Conservation (phyloP, 30 jellyfish, hydroid and myxozoan genomes). For the Chrysaora quinquecirrha region DNA sequence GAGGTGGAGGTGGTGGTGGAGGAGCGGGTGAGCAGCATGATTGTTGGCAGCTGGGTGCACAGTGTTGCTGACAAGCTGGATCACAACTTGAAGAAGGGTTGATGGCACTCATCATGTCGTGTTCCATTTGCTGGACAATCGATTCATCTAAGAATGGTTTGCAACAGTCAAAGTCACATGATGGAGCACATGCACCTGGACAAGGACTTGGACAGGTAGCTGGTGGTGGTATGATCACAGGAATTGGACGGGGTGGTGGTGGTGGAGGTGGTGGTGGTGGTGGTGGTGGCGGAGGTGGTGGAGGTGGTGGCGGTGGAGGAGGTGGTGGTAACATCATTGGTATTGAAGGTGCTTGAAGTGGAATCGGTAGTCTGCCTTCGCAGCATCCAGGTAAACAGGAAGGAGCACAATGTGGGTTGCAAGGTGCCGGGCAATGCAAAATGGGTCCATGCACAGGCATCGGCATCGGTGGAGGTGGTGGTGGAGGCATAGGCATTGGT, state of each 20-base stretch:
- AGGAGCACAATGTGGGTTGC: constrained; percentile 94
- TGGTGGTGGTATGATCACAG: constrained; percentile 72
- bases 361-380: constrained; percentile 58
- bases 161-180: constrained; percentile 96
- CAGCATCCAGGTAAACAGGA: constrained; percentile 88
- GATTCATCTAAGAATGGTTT: constrained; percentile 90
- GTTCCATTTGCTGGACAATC: constrained; percentile 90
- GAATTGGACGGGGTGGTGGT: constrained; percentile 87
- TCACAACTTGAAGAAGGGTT: constrained; percentile 78
- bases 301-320: constrained; percentile 50
- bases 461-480: constrained; percentile 67
- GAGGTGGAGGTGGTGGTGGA: constrained; percentile 84
- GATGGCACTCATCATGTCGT: constrained; percentile 73
- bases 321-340: constrained; percentile 24
- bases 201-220: constrained; percentile 94
- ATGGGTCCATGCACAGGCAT: constrained; percentile 68
- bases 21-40: constrained; percentile 70
- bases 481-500: constrained; percentile 41
- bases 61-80: constrained; percentile 69
- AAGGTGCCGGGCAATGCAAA: constrained; percentile 83
- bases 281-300: constrained; percentile 76
- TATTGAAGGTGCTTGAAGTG: constrained; percentile 61
- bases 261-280: constrained; percentile 93
- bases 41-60: constrained; percentile 64
- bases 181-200: constrained; percentile 96